phyloP scores from a whole-genome alignment of 1,140 invertebrate genomes.

The Saccostrea glomerata region DNA sequence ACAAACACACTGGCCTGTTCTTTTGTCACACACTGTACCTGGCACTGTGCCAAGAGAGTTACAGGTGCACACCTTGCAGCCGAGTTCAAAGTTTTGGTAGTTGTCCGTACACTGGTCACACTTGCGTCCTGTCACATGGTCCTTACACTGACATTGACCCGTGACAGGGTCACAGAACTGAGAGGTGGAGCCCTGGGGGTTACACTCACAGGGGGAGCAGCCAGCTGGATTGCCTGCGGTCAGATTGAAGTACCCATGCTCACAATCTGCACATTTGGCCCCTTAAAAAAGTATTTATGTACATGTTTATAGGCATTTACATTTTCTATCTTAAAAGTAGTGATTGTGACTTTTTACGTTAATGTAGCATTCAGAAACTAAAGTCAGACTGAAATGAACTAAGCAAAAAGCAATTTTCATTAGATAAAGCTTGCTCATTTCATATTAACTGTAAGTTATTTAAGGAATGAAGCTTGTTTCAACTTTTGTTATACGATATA shows the following conservation, averaged over 20 bases:
- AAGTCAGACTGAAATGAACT: no score
- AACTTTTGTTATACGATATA: no score
- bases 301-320: background rate
- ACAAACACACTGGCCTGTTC: conserved; percentile 90
- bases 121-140: conserved; percentile 81
- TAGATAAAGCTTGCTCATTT: no score
- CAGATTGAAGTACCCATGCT: conserved; percentile 88
- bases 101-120: conserved; percentile 89
- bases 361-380: no score
- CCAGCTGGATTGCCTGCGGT: conserved; percentile 76
- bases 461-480: no score
- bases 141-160: conserved; percentile 77
- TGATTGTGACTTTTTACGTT: no score
- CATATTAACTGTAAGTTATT: no score
- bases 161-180: conserved; percentile 73
- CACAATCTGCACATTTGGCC: conserved; percentile 88
- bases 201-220: conserved; percentile 76
- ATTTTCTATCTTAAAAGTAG: no score
- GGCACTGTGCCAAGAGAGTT: conserved; percentile 85
- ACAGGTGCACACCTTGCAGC: conserved; percentile 92
- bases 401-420: no score
- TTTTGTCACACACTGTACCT: conserved; percentile 77
- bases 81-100: conserved; percentile 80
- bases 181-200: conserved; percentile 72
- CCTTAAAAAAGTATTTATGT: conserved; percentile 65